Evolutionary conservation across 2,888 invertebrate genomes (phyloP).

Genomic region (Napeogenes sylphis): DNA sequence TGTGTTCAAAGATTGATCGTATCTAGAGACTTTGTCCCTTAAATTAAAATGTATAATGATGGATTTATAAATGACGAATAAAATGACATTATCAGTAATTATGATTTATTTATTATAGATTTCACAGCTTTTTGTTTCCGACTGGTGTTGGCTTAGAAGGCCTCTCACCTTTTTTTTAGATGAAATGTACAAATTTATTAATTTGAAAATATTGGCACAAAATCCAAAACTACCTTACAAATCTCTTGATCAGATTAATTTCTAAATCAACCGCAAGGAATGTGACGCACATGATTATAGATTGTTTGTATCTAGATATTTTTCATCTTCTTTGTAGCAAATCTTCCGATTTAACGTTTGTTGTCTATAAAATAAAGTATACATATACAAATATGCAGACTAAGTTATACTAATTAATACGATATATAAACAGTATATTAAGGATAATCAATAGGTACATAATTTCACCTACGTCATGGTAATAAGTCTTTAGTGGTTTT

Average conservation of each 20-base stretch:
- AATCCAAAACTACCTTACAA: slow-evolving; percentile 9
- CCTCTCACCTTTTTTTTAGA: too few species aligned
- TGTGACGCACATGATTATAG: slow-evolving; percentile 18
- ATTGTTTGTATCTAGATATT: not conserved
- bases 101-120: not conserved
- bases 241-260: slow-evolving; percentile 20
- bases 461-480: too few species aligned
- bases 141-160: not conserved
- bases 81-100: not conserved
- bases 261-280: slow-evolving; percentile 21
- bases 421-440: too few species aligned
- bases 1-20: slow-evolving; percentile 40
- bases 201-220: too few species aligned
- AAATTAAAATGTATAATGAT: not conserved
- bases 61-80: not conserved
- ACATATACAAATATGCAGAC: too few species aligned
- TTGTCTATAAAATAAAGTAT: not conserved
- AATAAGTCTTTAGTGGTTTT: too few species aligned
- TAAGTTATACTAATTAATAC: too few species aligned
- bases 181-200: too few species aligned
- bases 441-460: too few species aligned
- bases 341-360: slow-evolving; percentile 8
- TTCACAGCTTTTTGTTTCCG: not conserved
- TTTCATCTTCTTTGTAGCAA: not conserved
- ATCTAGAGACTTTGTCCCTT: slow-evolving; percentile 44